Evolutionary conservation across 2,113 vertebrate species (phyloP), one percentile per base, ranked within the genome.

Genomic region (Alectura lathami): DNA sequence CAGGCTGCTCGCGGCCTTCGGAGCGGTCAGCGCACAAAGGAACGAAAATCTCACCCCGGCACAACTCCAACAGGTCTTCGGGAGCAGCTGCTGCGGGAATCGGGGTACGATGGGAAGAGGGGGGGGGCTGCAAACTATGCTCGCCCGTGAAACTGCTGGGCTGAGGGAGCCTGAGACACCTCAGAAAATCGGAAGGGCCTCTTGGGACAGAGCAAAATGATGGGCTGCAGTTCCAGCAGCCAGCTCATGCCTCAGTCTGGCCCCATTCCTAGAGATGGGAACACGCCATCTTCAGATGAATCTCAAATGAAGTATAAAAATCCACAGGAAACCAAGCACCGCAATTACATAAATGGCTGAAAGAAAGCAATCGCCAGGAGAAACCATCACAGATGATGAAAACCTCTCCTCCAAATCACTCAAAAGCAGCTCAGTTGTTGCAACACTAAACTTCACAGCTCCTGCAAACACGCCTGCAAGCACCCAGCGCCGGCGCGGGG

Each of bases 251-350:
- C 86, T 86, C 91, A 88, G 48, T 88, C 94, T 81, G 83, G 94
- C 83, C 75, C 38, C 59, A 38, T 85, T 95, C 91, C 88, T 95
- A 67, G 87, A 76, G 91, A 90, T 76, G 91, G 94, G 79, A 91
- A 84, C 62, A 42, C 42, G 83, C 69, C 74, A 93, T 91, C 87
- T 84, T 87, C 87, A 54, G 74, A 60, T 63, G 91, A 93, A 88
- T 88, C 88, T 91, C 91, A 81, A 91, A 93, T 80, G 91, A 88
- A 86, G 86, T 64, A 91, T 84, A 90, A 88, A 93, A 90, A 76
- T 30, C 83, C 94, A 80, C 83, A 68, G 83, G 84, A 94, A 88
- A 77, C 53, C 20, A 7, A 81, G 80, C 12, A 24, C 66, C 17
- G 38, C 91, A 93, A 82, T 85, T 81, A 87, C 70, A 84, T 3